Evolutionary conservation across 2,797 vertebrate genomes (phyloP), one percentile per base, ranked within the genome.

Genomic region (Basileuterus tristriatus): DNA sequence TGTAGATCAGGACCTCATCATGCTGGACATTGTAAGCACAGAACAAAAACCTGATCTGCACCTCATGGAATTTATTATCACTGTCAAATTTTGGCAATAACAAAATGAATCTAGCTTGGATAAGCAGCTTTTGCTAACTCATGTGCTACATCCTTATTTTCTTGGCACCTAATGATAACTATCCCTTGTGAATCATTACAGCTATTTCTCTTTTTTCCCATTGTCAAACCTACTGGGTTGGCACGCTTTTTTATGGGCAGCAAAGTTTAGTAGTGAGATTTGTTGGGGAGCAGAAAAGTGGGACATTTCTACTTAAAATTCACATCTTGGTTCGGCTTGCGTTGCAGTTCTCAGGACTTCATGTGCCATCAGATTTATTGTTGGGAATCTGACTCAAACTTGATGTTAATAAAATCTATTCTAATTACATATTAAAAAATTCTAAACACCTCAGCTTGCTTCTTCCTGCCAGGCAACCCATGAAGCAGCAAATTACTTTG

Each of bases 91-190:
- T 89, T 89, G 71, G 34, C 75, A 79, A 14, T 15, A 62, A 69
- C 47, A 69, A 96, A 90, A 69, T 44, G 8, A 78, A 80, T 82
- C 41, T 50, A 90, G 32, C 75, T 87, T 91, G 46, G 59, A 95
- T 95, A 96, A 92, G 22, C 83, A 94, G 80, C 4, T 92, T 93
- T 86, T 95, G 53, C 62, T 78, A 87, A 67, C 27, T 30, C 85
- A 74, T 8, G 9, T 62, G 12, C 70, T 84, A 56, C 36, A 37
- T 90, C 41, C 34, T 90, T 64, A 85, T 93, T 96, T 95, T 78
- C 64, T 92, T 92, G 92, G 77, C 64, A 96, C n/a, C 41, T 91
- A 94, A 83, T 92, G 86, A 88, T 94, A 95, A 94, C 90, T 94
- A 72, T 64, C 47, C 62, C 17, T 49, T 77, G 52, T 27, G 43